Conservation (phyloP, 2,888 invertebrate genomes). For the Tetranychus piercei region DNA sequence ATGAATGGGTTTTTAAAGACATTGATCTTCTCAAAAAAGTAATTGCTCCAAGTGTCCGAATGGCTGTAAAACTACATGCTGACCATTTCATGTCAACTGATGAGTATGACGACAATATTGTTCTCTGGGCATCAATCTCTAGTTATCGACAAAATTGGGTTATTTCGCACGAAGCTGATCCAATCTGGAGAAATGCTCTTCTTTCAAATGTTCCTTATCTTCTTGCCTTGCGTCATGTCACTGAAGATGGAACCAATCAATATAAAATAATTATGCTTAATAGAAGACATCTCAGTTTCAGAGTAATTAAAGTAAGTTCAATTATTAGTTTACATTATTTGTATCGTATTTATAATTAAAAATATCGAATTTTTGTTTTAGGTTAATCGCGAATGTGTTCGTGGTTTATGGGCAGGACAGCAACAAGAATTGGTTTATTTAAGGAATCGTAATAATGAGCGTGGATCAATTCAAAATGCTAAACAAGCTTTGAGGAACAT, state of each 20-base stretch:
- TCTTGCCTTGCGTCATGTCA: constrained; percentile 77
- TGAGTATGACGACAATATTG: constrained; percentile 58
- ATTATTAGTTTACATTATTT: background rate
- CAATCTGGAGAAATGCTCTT: constrained; percentile 88
- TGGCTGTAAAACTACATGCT: constrained; percentile 91
- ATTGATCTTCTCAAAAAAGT: constrained; percentile 83
- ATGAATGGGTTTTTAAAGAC: constrained; percentile 93
- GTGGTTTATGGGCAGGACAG: constrained; percentile 97
- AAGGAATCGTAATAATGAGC: constrained; percentile 85
- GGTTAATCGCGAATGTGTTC: constrained; percentile 89
- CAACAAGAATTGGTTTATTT: constrained; percentile 93
- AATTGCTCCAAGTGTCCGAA: constrained; percentile 85
- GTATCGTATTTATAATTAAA: background rate
- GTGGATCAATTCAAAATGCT: constrained; percentile 96
- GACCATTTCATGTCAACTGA: constrained; percentile 95
- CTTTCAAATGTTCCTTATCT: constrained; percentile 82
- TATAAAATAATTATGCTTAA: constrained; percentile 98
- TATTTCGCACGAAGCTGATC: constrained; percentile 96
- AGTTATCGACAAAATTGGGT: constrained; percentile 70
- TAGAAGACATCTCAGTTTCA: constrained; percentile 81
- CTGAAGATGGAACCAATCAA: constrained; percentile 92
- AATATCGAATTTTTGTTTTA: constrained; percentile 23
- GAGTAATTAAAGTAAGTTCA: constrained; percentile 61
- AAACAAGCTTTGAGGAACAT: constrained; percentile 93
- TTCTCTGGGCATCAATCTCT: constrained; percentile 69